Percentiles rank a stretch among this genome's conserved stretches.
Evolutionary conservation across 2,113 vertebrate genomes (phyloP).

Genomic region (Oreotrochilus melanogaster): DNA sequence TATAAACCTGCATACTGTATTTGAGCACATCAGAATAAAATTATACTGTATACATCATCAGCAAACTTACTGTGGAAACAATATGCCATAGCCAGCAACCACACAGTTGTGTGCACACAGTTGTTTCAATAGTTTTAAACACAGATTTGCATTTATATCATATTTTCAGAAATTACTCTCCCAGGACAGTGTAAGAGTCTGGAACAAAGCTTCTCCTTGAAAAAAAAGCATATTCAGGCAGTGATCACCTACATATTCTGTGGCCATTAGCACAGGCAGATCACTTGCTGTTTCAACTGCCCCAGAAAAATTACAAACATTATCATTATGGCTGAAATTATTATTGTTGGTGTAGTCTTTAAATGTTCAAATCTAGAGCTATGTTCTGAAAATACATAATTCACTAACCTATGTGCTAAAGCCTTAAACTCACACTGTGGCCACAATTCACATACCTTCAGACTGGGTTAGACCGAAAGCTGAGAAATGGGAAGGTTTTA

Average conservation of each 20-base stretch:
- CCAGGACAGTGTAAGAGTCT: neutral
- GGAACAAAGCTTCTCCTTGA: neutral
- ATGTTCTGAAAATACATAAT: neutral
- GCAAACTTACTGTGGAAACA: neutral
- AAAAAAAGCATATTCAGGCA: neutral
- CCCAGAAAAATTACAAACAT: neutral
- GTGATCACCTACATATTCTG: neutral
- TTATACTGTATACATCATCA: neutral
- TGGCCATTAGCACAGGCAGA: neutral
- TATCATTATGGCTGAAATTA: neutral
- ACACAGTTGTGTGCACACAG: too few species aligned
- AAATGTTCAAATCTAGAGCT: neutral
- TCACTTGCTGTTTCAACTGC: neutral
- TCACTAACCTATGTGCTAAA: neutral
- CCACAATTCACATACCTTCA: neutral
- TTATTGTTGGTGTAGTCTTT: neutral
- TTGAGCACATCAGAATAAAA: neutral
- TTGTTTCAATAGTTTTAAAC: neutral
- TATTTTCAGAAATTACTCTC: slow-evolving; percentile 5
- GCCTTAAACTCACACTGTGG: neutral
- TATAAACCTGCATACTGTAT: neutral
- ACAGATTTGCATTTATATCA: neutral
- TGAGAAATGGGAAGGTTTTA: neutral
- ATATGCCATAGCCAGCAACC: neutral
- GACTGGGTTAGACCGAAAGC: neutral